Percentiles rank a stretch among this genome's conserved stretches.
These are phyloP conservation scores for Perizoma flavofasciatum DNA, from an alignment of 2,888 invertebrate species.

Conservation along the genomic window DNA sequence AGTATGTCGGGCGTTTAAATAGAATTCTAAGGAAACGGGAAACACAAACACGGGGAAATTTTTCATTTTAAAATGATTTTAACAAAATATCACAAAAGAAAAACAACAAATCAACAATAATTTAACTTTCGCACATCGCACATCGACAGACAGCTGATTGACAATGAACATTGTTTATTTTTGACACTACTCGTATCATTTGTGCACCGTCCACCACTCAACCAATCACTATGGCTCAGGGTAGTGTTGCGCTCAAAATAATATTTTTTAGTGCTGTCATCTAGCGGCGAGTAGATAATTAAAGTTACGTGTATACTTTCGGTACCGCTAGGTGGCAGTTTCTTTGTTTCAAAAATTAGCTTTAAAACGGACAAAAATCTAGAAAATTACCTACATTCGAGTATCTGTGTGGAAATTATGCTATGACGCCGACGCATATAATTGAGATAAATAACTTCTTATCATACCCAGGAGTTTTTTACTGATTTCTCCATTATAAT, in stretches of 20 bases:
- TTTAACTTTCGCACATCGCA: constrained; percentile 38
- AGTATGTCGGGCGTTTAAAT: constrained; percentile 88
- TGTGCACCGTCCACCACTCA: background rate
- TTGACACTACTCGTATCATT: background rate
- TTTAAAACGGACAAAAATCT: too few species aligned
- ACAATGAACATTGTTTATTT: constrained; percentile 9
- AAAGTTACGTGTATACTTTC: background rate
- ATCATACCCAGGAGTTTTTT: too few species aligned
- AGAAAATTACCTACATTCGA: too few species aligned
- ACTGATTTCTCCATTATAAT: too few species aligned
- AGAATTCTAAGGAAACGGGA: constrained; percentile 90
- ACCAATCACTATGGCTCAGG: too few species aligned
- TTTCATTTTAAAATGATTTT: constrained; percentile 60
- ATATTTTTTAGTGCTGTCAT: constrained; percentile 3
- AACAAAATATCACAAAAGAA: constrained; percentile 29
- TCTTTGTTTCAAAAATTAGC: background rate
- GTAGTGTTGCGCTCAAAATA: constrained; percentile 1
- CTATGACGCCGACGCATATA: too few species aligned
- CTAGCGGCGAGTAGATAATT: constrained; percentile 7
- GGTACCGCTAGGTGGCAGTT: background rate
- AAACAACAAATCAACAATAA: constrained; percentile 48
- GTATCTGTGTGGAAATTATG: too few species aligned
- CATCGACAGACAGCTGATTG: constrained; percentile 24
- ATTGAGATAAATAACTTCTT: too few species aligned
- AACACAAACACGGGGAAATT: constrained; percentile 93